A percentile compares a stretch with the other conserved stretches of the same genome.
These are phyloP conservation scores for Zeugodacus cucurbitae DNA, from an alignment of 1,140 invertebrate species.

Conservation along the genomic window DNA sequence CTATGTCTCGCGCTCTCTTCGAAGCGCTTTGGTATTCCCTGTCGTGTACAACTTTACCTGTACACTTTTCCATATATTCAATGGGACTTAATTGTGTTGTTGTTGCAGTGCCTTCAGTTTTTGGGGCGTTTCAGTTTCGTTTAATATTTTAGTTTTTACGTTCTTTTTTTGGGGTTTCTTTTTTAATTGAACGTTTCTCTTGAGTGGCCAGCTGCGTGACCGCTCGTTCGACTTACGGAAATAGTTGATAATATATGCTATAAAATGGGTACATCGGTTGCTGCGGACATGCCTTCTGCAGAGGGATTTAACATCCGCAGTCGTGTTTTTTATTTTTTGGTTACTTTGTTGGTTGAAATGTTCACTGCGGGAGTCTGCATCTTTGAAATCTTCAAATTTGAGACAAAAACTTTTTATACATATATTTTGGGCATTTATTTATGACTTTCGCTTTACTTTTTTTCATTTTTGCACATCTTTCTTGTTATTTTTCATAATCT, in stretches of 20 bases:
- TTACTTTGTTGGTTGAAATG: background rate
- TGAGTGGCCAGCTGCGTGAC: conserved; percentile 25
- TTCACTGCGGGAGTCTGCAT: background rate
- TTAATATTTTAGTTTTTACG: background rate
- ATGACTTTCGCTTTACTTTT: too few species aligned
- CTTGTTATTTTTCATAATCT: too few species aligned
- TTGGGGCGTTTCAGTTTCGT: background rate
- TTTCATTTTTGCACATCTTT: too few species aligned
- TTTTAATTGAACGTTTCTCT: conserved; percentile 18
- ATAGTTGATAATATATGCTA: background rate
- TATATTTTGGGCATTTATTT: background rate
- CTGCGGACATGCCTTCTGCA: background rate
- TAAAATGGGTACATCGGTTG: background rate
- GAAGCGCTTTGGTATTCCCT: too few species aligned
- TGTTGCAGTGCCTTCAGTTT: background rate
- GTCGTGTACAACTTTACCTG: background rate
- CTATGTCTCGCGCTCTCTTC: too few species aligned
- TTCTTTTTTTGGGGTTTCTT: background rate
- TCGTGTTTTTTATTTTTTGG: background rate
- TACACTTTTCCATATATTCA: background rate
- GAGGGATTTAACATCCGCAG: background rate
- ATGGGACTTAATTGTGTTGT: background rate
- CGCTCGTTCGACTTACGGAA: background rate
- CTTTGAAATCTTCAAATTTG: background rate
- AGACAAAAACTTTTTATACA: background rate